Evolutionary conservation across 2,113 vertebrate genomes (phyloP).

Genomic region (Cyanoramphus novaezelandiae): DNA sequence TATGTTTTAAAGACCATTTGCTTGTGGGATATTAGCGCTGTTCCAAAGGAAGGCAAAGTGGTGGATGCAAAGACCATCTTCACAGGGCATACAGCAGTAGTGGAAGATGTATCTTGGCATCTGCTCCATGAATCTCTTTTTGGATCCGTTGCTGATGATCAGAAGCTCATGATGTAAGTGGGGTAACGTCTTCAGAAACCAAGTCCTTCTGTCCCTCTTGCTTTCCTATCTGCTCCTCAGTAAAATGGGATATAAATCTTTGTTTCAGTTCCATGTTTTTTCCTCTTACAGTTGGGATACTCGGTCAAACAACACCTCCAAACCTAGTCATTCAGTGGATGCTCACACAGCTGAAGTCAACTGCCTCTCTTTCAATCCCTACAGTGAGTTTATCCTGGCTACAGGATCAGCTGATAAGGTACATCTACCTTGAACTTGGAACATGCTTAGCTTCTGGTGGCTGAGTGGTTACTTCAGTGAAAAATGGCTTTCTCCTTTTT

Average conservation of each 20-base stretch:
- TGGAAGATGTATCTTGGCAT: slow-evolving; percentile 97
- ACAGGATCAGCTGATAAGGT: slow-evolving; percentile 98
- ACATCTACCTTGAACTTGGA: background rate
- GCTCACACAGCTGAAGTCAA: slow-evolving; percentile 98
- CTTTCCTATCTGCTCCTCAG: background rate
- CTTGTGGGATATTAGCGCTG: slow-evolving; percentile 96
- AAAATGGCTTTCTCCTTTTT: background rate
- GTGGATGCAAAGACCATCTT: slow-evolving; percentile 99
- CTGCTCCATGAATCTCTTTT: slow-evolving; percentile 94
- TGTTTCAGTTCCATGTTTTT: background rate
- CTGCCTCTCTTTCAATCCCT: slow-evolving; percentile 97
- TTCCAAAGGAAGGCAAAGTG: slow-evolving; percentile 96
- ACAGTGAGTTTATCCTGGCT: slow-evolving; percentile 96
- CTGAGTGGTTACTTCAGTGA: background rate
- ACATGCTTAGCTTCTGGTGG: background rate
- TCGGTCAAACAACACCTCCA: slow-evolving; percentile 96
- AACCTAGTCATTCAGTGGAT: slow-evolving; percentile 96
- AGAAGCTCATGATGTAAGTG: slow-evolving; percentile 95
- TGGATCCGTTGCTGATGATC: slow-evolving; percentile 96
- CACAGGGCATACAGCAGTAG: slow-evolving; percentile 95
- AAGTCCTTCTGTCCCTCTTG: background rate
- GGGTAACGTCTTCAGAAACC: background rate
- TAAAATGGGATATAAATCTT: accelerated
- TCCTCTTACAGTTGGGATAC: slow-evolving; percentile 88
- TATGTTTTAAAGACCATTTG: slow-evolving; percentile 88